These are phyloP conservation scores for Silurus meridionalis DNA, from an alignment of 2,113 vertebrate genomes.

Conservation along the genomic window DNA sequence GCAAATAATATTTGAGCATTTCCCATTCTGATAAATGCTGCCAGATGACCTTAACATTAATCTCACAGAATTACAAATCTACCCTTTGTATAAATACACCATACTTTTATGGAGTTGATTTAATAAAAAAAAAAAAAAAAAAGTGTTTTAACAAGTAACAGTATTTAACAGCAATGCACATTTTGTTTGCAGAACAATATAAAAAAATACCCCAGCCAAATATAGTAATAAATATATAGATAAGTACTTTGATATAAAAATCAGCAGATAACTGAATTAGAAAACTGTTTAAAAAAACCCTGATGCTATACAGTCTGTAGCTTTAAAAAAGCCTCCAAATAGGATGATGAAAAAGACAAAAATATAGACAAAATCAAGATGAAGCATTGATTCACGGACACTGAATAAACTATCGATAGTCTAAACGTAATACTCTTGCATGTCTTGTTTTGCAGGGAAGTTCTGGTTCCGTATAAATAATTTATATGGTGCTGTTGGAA, in stretches of 20 bases:
- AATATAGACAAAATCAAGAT: constrained; percentile 15
- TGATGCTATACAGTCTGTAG: constrained; percentile 34
- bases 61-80: constrained; percentile 41
- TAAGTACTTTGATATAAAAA: constrained; percentile 73
- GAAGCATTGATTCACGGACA: constrained; percentile 1
- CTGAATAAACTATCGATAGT: not conserved
- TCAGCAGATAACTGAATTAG: constrained; percentile 33
- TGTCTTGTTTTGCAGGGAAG: not conserved
- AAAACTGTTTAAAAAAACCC: constrained; percentile 37
- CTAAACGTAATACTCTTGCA: constrained; percentile 28
- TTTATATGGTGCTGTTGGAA: not conserved
- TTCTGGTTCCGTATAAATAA: constrained; percentile 15
- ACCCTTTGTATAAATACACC: constrained; percentile 61
- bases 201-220: constrained; percentile 70
- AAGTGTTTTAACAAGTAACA: constrained; percentile 61
- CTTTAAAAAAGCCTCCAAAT: constrained; percentile 10
- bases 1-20: constrained; percentile 25
- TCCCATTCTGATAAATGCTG: constrained; percentile 5
- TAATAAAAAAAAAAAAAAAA: constrained; percentile 63
- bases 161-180: constrained; percentile 58
- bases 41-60: constrained; percentile 22
- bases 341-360: constrained; percentile 3
- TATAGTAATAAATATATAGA: constrained; percentile 77
- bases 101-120: constrained; percentile 56
- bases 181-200: constrained; percentile 59